phyloP scores from a whole-genome alignment of 2,113 vertebrate species.

The Poicephalus gulielmi region DNA sequence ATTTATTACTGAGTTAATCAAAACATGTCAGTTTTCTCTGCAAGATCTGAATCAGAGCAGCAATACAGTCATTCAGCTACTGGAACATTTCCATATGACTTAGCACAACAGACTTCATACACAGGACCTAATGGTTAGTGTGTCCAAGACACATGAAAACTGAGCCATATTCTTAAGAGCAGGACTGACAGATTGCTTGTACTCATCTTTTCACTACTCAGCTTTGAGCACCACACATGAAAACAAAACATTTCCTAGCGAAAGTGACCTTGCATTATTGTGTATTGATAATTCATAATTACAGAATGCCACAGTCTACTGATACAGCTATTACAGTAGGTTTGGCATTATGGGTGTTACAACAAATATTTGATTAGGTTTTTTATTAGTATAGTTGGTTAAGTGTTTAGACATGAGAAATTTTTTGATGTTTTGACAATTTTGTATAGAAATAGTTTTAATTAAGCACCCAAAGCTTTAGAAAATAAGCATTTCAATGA shows the following conservation, averaged over 20 bases:
- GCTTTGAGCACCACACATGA: background rate
- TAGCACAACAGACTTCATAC: background rate
- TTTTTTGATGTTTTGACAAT: background rate
- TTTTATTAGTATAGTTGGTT: background rate
- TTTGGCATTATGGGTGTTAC: background rate
- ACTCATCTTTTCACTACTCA: background rate
- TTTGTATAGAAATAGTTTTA: constrained; percentile 40
- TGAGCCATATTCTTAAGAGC: background rate
- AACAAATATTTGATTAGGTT: background rate
- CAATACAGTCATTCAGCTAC: background rate
- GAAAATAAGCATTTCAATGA: constrained; percentile 29
- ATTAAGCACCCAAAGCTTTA: constrained; percentile 32
- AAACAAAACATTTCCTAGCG: background rate
- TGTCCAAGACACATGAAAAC: background rate
- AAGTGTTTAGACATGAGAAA: background rate
- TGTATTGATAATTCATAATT: background rate
- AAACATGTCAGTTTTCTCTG: constrained; percentile 1
- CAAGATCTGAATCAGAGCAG: background rate
- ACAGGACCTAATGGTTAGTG: background rate
- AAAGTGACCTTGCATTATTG: background rate
- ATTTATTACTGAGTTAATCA: constrained; percentile 43
- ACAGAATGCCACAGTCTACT: background rate
- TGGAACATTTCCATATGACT: background rate
- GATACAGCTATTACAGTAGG: background rate
- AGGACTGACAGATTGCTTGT: background rate